Evolutionary conservation across 37 sponge, comb jelly and placozoan species (phyloP), one percentile per base, ranked within the genome.

Genomic region (Diacarnus erythraeanus): DNA sequence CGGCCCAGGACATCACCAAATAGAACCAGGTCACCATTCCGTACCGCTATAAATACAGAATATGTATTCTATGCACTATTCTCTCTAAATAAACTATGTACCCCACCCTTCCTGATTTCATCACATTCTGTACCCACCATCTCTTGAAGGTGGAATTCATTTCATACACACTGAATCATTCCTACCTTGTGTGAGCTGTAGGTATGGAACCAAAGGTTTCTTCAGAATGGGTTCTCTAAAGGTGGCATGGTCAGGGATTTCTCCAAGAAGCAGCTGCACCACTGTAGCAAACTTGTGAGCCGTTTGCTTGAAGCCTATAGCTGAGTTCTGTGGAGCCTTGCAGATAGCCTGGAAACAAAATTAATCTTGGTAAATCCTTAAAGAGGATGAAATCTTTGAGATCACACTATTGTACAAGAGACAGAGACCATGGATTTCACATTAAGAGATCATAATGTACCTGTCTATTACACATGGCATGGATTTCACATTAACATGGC

Each of bases 231-330:
- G 87, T 27, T 98, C 96, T 59, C 90, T 38, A 85, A 98, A 98
- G 0, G 88, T 88, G 34, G 84, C 75, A n/a, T 92, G 80, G 71
- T 98, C 99, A 2, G 99, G 99, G 33, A 98, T 95, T 40, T 95
- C 94, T 10, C 99, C 99, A 42, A 98, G 75, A 27, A 98, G 84
- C 47, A 98, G 86, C 83, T 98, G 94, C 2, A 98, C 99, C 51
- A 92, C 93, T 1, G 93, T 71, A 0, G 84, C 83, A 73, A 98
- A 93, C 77, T 95, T 98, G 78, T 90, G 81, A 12, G 94, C 97
- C 51, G 94, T 95, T 81, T 98, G 96, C 78, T 88, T 95, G 72
- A 98, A 98, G 37, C 99, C 99, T 57, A 93, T 73, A 38, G 99
- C 99, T 35, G 92, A 78, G 56, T 86, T 54, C 54, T 94, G 95